Conservation (phyloP, 2,113 vertebrate species). For the Xiphophorus hellerii region DNA sequence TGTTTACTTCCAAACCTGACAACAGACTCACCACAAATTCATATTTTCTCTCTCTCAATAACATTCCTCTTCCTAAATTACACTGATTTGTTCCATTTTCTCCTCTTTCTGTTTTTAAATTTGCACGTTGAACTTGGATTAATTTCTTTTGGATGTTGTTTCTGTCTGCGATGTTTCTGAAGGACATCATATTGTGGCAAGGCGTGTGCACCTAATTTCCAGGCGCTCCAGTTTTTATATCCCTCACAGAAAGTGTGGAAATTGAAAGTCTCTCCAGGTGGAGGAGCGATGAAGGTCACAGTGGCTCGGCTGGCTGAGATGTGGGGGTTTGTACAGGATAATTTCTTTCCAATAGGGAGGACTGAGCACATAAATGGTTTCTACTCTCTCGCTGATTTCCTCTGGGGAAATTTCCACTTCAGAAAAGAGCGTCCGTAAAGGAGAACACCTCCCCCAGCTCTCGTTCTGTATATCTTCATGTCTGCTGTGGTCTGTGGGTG, state of each 20-base stretch:
- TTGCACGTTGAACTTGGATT: not conserved
- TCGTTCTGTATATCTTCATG: conserved; percentile 7
- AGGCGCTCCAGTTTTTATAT: not conserved
- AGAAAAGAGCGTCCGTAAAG: conserved; percentile 47
- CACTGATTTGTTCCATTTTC: not conserved
- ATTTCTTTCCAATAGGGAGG: conserved; percentile 57
- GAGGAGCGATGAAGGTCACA: conserved; percentile 55
- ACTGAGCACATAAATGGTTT: conserved; percentile 59
- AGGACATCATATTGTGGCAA: not conserved
- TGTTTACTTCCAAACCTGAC: not conserved
- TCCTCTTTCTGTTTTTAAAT: not conserved
- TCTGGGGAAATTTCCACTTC: conserved; percentile 59
- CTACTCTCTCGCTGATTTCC: conserved; percentile 58
- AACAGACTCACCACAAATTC: not conserved
- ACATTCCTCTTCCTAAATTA: not conserved
- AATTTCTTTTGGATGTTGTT: not conserved
- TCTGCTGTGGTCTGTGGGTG: not conserved
- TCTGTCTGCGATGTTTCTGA: too few species aligned
- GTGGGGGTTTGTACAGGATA: conserved; percentile 45
- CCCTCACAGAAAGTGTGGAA: conserved; percentile 34
- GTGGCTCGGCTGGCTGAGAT: conserved; percentile 24
- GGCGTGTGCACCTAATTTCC: not conserved
- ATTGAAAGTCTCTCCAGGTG: conserved; percentile 56
- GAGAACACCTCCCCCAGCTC: not conserved
- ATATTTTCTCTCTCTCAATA: not conserved